These are phyloP conservation scores for Neodontobutis hainanensis DNA, from an alignment of 2,113 vertebrate genomes.

Conservation along the genomic window DNA sequence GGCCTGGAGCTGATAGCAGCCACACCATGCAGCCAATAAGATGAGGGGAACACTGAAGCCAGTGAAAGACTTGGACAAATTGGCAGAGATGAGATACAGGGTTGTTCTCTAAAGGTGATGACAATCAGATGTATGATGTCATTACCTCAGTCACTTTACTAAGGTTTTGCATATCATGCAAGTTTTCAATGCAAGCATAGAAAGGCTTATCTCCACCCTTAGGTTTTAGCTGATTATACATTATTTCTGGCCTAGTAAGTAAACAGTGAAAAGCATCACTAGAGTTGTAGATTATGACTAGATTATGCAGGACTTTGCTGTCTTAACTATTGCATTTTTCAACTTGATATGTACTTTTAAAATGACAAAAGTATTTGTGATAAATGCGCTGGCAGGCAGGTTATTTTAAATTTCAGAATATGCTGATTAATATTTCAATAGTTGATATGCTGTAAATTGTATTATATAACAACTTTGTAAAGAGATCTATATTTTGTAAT, in stretches of 20 bases:
- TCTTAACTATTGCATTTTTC: slow-evolving; percentile 72
- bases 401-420: slow-evolving; percentile 87
- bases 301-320: slow-evolving; percentile 77
- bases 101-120: slow-evolving; percentile 82
- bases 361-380: slow-evolving; percentile 83
- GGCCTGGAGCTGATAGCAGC: slow-evolving; percentile 47
- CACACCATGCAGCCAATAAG: slow-evolving; percentile 55
- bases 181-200: slow-evolving; percentile 81
- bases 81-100: slow-evolving; percentile 53
- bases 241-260: slow-evolving; percentile 61
- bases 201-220: slow-evolving; percentile 69
- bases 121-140: slow-evolving; percentile 86
- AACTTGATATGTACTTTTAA: slow-evolving; percentile 87
- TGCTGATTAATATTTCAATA: slow-evolving; percentile 90
- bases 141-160: slow-evolving; percentile 88
- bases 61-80: slow-evolving; percentile 57
- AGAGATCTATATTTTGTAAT: slow-evolving; percentile 99
- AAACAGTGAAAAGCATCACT: slow-evolving; percentile 49
- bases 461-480: slow-evolving; percentile 96
- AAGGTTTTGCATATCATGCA: slow-evolving; percentile 87
- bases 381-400: slow-evolving; percentile 91
- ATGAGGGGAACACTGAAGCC: slow-evolving; percentile 46
- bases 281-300: slow-evolving; percentile 42
- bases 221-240: slow-evolving; percentile 52
- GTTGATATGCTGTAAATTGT: slow-evolving; percentile 95